These are phyloP conservation scores for Nephila pilipes DNA, from an alignment of 1,140 invertebrate species.

Conservation along the genomic window DNA sequence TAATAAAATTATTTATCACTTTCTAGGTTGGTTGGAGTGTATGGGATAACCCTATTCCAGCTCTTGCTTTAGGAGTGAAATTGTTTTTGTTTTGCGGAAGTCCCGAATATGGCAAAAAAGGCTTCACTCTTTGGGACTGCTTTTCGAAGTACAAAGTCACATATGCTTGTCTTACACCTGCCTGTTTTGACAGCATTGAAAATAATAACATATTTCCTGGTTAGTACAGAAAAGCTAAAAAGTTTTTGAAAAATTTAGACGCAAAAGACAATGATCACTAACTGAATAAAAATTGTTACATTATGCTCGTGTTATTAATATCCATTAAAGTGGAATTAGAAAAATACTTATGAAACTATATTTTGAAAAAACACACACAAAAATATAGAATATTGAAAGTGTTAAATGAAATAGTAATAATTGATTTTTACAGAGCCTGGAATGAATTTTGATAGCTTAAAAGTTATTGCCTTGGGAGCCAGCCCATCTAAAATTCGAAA, in stretches of 20 bases:
- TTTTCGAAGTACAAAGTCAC: slow-evolving; percentile 22
- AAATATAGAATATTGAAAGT: no score
- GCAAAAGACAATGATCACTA: no score
- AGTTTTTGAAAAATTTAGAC: no score
- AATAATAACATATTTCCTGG: slow-evolving; percentile 11
- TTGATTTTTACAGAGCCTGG: not conserved
- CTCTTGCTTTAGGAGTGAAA: slow-evolving; percentile 5
- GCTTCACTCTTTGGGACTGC: not conserved
- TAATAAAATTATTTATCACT: no score
- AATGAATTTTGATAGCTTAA: slow-evolving; percentile 50
- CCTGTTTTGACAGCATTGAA: not conserved
- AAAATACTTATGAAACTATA: no score
- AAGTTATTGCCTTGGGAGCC: not conserved
- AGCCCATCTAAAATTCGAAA: slow-evolving; percentile 7
- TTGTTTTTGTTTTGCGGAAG: slow-evolving; percentile 13
- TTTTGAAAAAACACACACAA: no score
- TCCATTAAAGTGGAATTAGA: no score
- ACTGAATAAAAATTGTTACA: not conserved
- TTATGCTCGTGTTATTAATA: not conserved
- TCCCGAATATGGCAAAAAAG: not conserved
- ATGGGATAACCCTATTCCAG: slow-evolving; percentile 23
- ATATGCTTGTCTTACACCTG: slow-evolving; percentile 2
- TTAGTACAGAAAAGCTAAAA: not conserved
- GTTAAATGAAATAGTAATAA: no score
- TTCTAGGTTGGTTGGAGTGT: slow-evolving; percentile 48